Evolutionary conservation across 2,797 vertebrate genomes (phyloP), one percentile per base, ranked within the genome.

Genomic region (Podargus strigoides): DNA sequence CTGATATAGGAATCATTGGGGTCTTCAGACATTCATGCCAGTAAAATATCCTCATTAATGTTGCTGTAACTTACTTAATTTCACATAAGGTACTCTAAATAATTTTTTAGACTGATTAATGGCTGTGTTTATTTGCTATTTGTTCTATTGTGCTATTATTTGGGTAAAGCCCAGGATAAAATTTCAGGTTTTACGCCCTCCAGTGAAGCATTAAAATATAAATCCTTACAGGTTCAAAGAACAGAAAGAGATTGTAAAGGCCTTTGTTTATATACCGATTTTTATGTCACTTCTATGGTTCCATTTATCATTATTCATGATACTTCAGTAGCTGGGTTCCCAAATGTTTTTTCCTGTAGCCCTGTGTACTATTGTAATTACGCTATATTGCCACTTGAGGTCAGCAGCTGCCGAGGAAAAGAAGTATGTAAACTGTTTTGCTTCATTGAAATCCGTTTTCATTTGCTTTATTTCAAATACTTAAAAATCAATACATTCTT

Each of bases 321-420:
- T 24, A 6, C n/a, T n/a, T n/a, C n/a, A 37, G 8, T 14, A 21
- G 17, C 22, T 12, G 21, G 2, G 4, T 20, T 56, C 27, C 27
- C n/a, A 19, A 26, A 3, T 8, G 7, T 20, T 34, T 87, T 32
- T 83, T 46, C n/a, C 24, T 14, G 53, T 9, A 30, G 68, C 22
- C 17, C 39, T 18, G 18, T 15, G 27, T 28, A 8, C 26, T 77
- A 18, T 37, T 96, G 97, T 56, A 95, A 93, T 94, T 90, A 68
- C 36, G 9, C 26, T 8, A 66, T 85, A 18, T 49, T 36, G 70
- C 95, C 97, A 91, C 96, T 66, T 49, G 97, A 95, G 96, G 97
- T 91, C 97, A 97, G 95, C 91, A 94, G 91, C 80, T 93, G 94
- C 95, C 68, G 94, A 84, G 79, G 37, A 94, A 96, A 87, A 58